Percentiles rank a stretch among this genome's conserved stretches.
Conservation (phyloP, 2,797 vertebrate genomes). For the Remorina albescens region DNA sequence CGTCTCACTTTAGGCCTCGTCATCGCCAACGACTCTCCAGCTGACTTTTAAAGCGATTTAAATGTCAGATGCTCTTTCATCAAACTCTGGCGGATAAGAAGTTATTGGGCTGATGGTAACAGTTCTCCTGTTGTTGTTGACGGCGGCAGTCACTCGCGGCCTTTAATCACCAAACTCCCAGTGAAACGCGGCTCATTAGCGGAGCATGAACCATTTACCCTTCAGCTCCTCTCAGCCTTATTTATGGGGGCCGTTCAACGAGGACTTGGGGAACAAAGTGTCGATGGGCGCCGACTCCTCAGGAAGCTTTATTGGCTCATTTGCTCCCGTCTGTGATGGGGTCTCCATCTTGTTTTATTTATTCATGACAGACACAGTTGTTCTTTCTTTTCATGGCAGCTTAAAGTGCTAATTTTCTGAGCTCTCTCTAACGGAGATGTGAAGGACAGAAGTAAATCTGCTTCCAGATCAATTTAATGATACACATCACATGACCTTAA, state of each 20-base stretch:
- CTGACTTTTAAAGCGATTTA: background rate
- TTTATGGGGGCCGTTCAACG: constrained; percentile 16
- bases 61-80: background rate
- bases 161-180: constrained; percentile 33
- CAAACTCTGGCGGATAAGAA: background rate
- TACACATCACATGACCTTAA: too few species aligned
- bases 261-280: background rate
- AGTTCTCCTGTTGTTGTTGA: background rate
- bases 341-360: background rate
- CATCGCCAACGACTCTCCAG: too few species aligned
- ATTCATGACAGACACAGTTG: background rate
- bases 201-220: constrained; percentile 30
- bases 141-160: background rate
- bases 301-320: background rate
- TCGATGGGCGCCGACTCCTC: constrained; percentile 2
- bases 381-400: background rate
- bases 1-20: too few species aligned
- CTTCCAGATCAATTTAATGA: too few species aligned
- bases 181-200: constrained; percentile 40
- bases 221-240: constrained; percentile 26
- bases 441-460: background rate
- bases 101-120: too few species aligned
- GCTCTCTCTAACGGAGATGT: background rate
- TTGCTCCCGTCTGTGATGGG: background rate
- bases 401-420: background rate